A percentile compares a stretch with the other conserved stretches of the same genome.
phyloP scores from a whole-genome alignment of 2,113 vertebrate genomes.

The Chaetodon auriga region DNA sequence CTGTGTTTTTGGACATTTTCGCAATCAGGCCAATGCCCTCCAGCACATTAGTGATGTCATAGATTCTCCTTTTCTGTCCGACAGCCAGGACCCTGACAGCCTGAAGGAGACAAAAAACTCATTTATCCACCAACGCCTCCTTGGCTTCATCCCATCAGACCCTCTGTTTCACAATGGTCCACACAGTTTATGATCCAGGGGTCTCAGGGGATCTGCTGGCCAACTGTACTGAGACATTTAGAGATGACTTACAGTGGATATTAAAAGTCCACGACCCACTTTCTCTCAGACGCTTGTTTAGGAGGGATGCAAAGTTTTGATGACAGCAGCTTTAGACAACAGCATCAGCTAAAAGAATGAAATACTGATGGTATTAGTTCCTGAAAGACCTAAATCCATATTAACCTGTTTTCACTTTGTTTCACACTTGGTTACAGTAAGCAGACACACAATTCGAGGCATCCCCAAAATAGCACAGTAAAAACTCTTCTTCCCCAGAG shows the following conservation, averaged over 20 bases:
- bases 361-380: no score
- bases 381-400: no score
- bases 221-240: background rate
- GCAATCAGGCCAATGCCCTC: conserved; percentile 94
- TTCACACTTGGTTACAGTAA: no score
- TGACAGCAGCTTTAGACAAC: background rate
- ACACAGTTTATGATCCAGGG: background rate
- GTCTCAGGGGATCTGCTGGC: background rate
- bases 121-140: background rate
- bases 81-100: conserved; percentile 90
- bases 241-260: background rate
- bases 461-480: no score
- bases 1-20: conserved; percentile 94
- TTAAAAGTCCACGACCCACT: background rate
- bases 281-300: background rate
- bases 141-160: background rate
- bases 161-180: background rate
- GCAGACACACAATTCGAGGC: no score
- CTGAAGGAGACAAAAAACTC: conserved; percentile 71
- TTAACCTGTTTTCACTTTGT: no score
- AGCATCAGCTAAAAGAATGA: background rate
- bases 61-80: conserved; percentile 93
- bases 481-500: no score
- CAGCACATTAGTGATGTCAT: conserved; percentile 97
- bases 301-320: background rate